Percentiles rank a stretch among this genome's conserved stretches.
Evolutionary conservation across 35 echinoderm and acorn worm genomes (phyloP).

Genomic region (Lytechinus variegatus): DNA sequence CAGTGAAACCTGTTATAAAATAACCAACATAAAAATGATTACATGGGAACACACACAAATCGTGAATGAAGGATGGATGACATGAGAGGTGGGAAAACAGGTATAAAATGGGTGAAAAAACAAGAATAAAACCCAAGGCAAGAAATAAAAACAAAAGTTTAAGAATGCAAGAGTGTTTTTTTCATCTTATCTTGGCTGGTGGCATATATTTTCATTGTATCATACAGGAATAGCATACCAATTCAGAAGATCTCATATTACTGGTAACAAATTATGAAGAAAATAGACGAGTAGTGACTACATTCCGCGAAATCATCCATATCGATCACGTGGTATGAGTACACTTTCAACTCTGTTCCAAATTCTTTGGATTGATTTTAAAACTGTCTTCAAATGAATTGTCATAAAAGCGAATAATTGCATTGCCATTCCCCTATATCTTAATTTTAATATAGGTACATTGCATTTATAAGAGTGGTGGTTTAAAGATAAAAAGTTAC

Average conservation of each 20-base stretch:
- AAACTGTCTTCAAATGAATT: neutral
- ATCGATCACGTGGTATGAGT: neutral
- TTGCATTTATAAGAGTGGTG: neutral
- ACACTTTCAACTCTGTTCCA: neutral
- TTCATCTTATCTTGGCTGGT: neutral
- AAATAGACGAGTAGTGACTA: neutral
- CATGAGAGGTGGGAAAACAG: neutral
- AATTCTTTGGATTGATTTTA: neutral
- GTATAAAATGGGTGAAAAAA: neutral
- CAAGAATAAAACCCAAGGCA: neutral
- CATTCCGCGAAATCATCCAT: neutral
- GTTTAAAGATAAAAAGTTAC: neutral
- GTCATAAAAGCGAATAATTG: neutral
- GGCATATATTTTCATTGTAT: slow-evolving; percentile 13
- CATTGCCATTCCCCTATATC: neutral
- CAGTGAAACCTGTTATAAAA: neutral
- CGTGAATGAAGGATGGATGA: neutral
- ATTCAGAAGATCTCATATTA: neutral
- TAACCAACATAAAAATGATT: neutral
- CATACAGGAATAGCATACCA: neutral
- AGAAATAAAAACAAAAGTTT: slow-evolving; percentile 15
- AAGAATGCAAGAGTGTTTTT: neutral
- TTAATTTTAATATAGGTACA: neutral
- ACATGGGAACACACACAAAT: neutral
- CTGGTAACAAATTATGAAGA: neutral